phyloP scores from a whole-genome alignment of 2,113 vertebrate genomes.

The Albula goreensis region DNA sequence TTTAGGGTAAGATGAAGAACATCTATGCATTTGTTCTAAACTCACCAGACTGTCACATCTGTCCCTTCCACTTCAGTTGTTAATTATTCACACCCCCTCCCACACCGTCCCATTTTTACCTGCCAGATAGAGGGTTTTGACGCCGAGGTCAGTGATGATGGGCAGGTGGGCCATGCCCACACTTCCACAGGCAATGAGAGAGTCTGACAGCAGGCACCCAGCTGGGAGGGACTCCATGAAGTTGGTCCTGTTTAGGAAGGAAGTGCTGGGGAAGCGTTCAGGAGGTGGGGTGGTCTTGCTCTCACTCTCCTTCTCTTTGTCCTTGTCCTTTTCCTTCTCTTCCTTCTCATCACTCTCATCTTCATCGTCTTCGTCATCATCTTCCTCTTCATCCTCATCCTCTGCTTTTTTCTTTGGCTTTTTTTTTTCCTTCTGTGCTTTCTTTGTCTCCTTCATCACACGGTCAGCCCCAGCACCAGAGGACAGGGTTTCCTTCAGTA shows the following conservation, averaged over 20 bases:
- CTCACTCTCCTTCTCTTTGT: slow-evolving; percentile 48
- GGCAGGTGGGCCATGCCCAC: slow-evolving; percentile 68
- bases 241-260: slow-evolving; percentile 39
- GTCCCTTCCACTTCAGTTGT: too few species aligned
- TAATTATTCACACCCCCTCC: background rate
- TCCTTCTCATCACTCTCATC: slow-evolving; percentile 46
- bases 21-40: too few species aligned
- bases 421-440: slow-evolving; percentile 56
- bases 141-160: slow-evolving; percentile 60
- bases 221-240: slow-evolving; percentile 52
- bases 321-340: background rate
- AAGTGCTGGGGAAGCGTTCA: slow-evolving; percentile 41
- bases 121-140: slow-evolving; percentile 72
- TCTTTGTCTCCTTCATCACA: slow-evolving; percentile 52
- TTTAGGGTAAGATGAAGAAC: too few species aligned
- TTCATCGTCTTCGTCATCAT: slow-evolving; percentile 25
- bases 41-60: too few species aligned
- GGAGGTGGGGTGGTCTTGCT: slow-evolving; percentile 36
- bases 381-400: slow-evolving; percentile 46
- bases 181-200: slow-evolving; percentile 64
- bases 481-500: background rate
- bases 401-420: slow-evolving; percentile 37
- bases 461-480: background rate
- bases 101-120: slow-evolving; percentile 54
- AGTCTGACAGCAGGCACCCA: slow-evolving; percentile 61